Evolutionary conservation across 2,797 vertebrate genomes (phyloP).

Genomic region (Danio kyathit): DNA sequence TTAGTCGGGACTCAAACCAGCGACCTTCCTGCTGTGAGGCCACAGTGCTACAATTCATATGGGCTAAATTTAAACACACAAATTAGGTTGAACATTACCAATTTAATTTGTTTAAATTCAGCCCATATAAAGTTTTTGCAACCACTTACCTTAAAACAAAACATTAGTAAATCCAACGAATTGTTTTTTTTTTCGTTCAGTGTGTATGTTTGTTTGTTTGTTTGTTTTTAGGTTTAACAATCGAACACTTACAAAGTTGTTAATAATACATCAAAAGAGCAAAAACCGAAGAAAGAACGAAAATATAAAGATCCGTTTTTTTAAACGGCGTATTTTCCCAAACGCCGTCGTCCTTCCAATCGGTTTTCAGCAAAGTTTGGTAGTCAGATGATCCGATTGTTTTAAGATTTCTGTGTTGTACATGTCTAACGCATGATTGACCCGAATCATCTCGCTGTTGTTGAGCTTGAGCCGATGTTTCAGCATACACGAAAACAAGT

Average conservation of each 20-base stretch:
- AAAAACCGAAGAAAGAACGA: conserved; percentile 73
- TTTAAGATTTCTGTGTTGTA: conserved; percentile 99
- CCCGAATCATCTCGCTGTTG: conserved; percentile 98
- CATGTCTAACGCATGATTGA: conserved; percentile 98
- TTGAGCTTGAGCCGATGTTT: conserved; percentile 98
- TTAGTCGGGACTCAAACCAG: too few relatives aligned
- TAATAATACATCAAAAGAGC: conserved; percentile 85
- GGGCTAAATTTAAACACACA: too few relatives aligned
- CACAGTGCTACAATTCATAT: too few relatives aligned
- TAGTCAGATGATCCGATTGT: conserved; percentile 97
- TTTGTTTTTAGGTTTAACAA: conserved; percentile 80
- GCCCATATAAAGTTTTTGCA: too few relatives aligned
- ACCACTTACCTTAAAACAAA: too few relatives aligned
- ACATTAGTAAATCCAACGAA: too few relatives aligned
- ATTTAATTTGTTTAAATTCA: too few relatives aligned
- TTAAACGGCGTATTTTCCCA: conserved; percentile 52
- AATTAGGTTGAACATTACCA: too few relatives aligned
- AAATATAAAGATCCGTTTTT: conserved; percentile 69
- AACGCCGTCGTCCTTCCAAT: neutral
- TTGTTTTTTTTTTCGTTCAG: too few relatives aligned
- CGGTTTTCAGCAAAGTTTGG: conserved; percentile 92
- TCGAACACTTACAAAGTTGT: conserved; percentile 95
- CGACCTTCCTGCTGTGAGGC: too few relatives aligned
- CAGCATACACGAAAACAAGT: conserved; percentile 99
- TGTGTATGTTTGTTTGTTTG: too few relatives aligned